Conservation (phyloP, 2,888 invertebrate genomes). For the Metellina segmentata region DNA sequence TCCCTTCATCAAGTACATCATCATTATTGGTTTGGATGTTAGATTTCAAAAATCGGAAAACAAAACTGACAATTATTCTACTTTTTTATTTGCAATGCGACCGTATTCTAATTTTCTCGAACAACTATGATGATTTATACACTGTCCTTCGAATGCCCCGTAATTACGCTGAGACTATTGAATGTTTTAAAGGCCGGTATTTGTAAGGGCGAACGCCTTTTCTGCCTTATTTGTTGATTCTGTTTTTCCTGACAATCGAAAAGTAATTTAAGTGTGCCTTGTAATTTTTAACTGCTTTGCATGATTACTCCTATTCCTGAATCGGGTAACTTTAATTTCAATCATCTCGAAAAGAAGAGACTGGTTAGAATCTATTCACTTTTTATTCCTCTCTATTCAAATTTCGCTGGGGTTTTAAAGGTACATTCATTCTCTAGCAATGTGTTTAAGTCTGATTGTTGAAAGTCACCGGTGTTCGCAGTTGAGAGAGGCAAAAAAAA, state of each 20-base stretch:
- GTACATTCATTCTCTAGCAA: background rate
- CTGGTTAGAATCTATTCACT: constrained; percentile 18
- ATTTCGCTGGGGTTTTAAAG: constrained; percentile 1
- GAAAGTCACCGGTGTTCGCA: background rate
- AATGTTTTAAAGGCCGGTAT: background rate
- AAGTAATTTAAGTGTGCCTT: constrained; percentile 60
- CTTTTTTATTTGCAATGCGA: background rate
- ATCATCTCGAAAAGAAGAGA: constrained; percentile 32
- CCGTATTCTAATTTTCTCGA: background rate
- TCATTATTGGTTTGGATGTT: background rate
- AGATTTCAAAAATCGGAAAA: background rate
- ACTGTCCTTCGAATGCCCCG: background rate
- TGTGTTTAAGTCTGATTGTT: background rate
- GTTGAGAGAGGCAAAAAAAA: background rate
- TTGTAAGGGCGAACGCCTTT: background rate
- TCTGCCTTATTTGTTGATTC: background rate
- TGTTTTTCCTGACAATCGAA: constrained; percentile 15
- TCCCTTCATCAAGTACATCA: background rate
- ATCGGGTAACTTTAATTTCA: constrained; percentile 12
- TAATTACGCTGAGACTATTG: background rate
- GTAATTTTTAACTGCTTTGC: constrained; percentile 70
- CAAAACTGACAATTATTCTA: background rate
- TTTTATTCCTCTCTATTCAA: constrained; percentile 20
- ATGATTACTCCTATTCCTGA: constrained; percentile 51
- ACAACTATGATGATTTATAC: background rate